These are phyloP conservation scores for Ophion ventricosus DNA, from an alignment of 2,888 invertebrate species.

Conservation along the genomic window DNA sequence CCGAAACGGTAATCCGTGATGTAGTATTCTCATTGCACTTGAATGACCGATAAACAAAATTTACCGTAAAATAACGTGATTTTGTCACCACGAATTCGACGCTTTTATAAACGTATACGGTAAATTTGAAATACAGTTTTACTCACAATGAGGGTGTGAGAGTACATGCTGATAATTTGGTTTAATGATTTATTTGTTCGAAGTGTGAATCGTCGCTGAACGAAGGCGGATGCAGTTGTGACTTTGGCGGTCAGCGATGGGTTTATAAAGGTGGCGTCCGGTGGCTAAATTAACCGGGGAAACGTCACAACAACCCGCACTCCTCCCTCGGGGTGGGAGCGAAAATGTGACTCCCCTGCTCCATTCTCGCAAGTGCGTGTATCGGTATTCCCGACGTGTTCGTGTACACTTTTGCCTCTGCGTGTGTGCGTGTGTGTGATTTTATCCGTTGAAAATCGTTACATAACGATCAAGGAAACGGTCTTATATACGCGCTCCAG, in stretches of 20 bases:
- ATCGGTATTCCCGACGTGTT: slow-evolving; percentile 45
- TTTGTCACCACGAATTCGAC: neutral
- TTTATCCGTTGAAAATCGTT: slow-evolving; percentile 67
- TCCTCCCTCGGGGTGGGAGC: slow-evolving; percentile 68
- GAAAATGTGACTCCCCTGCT: slow-evolving; percentile 59
- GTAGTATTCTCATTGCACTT: too few species aligned
- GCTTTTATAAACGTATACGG: neutral
- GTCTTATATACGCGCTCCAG: slow-evolving; percentile 69
- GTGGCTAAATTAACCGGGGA: slow-evolving; percentile 79
- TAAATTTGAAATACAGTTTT: slow-evolving; percentile 42
- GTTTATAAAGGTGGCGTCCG: slow-evolving; percentile 81
- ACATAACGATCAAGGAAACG: slow-evolving; percentile 79
- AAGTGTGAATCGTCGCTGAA: slow-evolving; percentile 65
- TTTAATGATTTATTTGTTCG: slow-evolving; percentile 13
- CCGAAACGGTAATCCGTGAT: too few species aligned
- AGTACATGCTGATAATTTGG: slow-evolving; percentile 74
- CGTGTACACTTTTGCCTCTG: slow-evolving; percentile 13
- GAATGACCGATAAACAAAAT: too few species aligned
- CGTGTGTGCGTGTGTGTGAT: slow-evolving; percentile 30
- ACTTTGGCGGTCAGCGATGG: slow-evolving; percentile 76
- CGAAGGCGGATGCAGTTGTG: slow-evolving; percentile 80
- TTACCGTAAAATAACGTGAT: neutral
- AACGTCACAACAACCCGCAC: slow-evolving; percentile 59
- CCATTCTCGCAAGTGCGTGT: neutral
- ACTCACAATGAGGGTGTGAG: slow-evolving; percentile 79